phyloP scores from a whole-genome alignment of 1,140 invertebrate species.

The Euwallacea fornicatus region DNA sequence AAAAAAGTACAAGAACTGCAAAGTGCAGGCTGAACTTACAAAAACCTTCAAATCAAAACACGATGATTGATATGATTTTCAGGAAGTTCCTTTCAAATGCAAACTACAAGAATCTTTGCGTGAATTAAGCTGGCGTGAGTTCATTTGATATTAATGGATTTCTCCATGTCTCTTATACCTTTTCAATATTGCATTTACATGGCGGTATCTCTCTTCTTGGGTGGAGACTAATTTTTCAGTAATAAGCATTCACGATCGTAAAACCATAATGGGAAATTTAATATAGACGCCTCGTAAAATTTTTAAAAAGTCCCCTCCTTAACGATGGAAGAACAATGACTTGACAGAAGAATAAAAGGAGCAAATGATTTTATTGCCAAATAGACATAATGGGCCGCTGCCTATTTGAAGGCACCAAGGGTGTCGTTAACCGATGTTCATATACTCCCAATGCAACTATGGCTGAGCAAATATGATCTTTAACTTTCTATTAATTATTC shows the following conservation, averaged over 20 bases:
- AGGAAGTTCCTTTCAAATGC: slow-evolving; percentile 20
- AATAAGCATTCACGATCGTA: not conserved
- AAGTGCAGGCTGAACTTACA: not conserved
- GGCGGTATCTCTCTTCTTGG: not conserved
- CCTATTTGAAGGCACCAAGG: slow-evolving; percentile 42
- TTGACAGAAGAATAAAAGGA: slow-evolving; percentile 40
- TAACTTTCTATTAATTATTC: too few relatives aligned
- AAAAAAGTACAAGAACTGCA: slow-evolving; percentile 9
- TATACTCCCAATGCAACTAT: too few relatives aligned
- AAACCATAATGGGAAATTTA: slow-evolving; percentile 9
- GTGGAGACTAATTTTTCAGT: not conserved
- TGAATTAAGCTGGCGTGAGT: slow-evolving; percentile 12
- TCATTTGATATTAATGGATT: slow-evolving; percentile 17
- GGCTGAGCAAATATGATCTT: too few relatives aligned
- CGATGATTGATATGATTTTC: slow-evolving; percentile 16
- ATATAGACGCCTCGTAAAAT: slow-evolving; percentile 23
- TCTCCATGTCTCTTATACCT: slow-evolving; percentile 11
- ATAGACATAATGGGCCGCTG: slow-evolving; percentile 28
- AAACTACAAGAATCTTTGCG: slow-evolving; percentile 24
- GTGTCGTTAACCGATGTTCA: slow-evolving; percentile 49
- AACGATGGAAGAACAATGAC: slow-evolving; percentile 17
- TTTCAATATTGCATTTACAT: not conserved
- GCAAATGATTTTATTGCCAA: slow-evolving; percentile 48
- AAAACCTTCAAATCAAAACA: slow-evolving; percentile 15
- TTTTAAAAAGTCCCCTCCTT: slow-evolving; percentile 23